Conservation (phyloP, 2,888 invertebrate genomes). For the Tenodera sinensis region DNA sequence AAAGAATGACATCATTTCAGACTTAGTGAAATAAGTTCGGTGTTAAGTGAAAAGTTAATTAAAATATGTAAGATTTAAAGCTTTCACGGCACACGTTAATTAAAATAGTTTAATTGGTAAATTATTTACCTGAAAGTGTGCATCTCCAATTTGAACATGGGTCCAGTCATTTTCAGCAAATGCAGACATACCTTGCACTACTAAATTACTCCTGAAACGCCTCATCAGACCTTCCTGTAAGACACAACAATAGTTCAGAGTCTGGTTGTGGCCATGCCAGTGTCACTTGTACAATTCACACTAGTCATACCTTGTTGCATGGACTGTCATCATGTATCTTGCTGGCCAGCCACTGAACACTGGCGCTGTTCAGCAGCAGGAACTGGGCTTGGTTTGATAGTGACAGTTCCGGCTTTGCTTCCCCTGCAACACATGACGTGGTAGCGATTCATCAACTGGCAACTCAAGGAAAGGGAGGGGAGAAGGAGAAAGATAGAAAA, state of each 20-base stretch:
- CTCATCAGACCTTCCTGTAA: slow-evolving; percentile 57
- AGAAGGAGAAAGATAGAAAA: no score
- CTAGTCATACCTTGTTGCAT: slow-evolving; percentile 43
- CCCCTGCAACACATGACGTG: background rate
- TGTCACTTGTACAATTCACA: no score
- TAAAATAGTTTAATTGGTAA: background rate
- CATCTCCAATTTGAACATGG: slow-evolving; percentile 60
- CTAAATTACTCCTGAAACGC: slow-evolving; percentile 88
- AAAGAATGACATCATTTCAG: no score
- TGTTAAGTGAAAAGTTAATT: no score
- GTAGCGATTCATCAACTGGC: no score
- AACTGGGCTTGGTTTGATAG: slow-evolving; percentile 83
- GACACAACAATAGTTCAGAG: background rate
- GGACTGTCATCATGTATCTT: slow-evolving; percentile 50
- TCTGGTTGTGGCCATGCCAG: no score
- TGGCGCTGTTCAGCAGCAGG: slow-evolving; percentile 73
- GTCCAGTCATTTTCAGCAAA: slow-evolving; percentile 76
- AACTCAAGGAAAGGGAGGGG: no score
- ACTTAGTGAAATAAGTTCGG: no score
- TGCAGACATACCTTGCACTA: slow-evolving; percentile 67
- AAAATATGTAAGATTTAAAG: no score
- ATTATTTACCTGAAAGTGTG: slow-evolving; percentile 58
- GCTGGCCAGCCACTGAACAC: slow-evolving; percentile 66
- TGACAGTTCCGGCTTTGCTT: slow-evolving; percentile 47
- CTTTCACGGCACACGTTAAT: no score